Evolutionary conservation across 2,113 vertebrate genomes (phyloP), one percentile per base, ranked within the genome.

Genomic region (Prietella phreatophila): DNA sequence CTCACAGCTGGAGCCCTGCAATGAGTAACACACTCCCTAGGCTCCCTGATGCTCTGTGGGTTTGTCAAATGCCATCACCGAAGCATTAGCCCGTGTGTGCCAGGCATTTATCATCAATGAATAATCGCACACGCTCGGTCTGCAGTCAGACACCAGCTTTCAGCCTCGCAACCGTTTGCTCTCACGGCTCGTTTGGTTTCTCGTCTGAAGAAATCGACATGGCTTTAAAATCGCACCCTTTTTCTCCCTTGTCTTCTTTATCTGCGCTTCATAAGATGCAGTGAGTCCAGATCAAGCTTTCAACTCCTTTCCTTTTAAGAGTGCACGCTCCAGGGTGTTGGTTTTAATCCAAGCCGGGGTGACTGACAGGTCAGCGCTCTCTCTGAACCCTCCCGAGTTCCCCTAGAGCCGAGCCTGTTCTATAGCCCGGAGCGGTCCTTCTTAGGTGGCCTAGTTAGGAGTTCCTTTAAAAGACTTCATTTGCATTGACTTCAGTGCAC

Each of bases 11-110:
- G 85, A 84, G 90, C 71, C 79, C 60, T 86, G 84, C 76, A 71
- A 53, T 88, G 87, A 87, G 87, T 84, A 86, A 86, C 86, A 84
- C 33, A n/a, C 86, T 71, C 86, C 84, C 84, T 42, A 39, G 71
- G 61, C 75, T 86, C 80, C 81, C 85, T 82, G 83, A 87, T 84
- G 75, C 53, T 76, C 58, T 82, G 85, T 88, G 87, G 87, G 87
- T 79, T 78, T 84, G 85, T 69, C 78, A 39, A 22, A 58, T 76
- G 75, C 50, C 61, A 78, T 88, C 87, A 73, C 87, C 61, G 81
- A 88, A 88, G 81, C 61, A 85, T 87, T 87, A 85, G 86, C 87
- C 75, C 27, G 73, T 84, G 55, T 84, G 85, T 58, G 83, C 87
- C 83, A 78, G 33, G 42, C 55, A 69, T 69, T 89, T 58, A 65